Evolutionary conservation across 1,140 invertebrate species (phyloP).

Genomic region (Mactra quadrangularis): DNA sequence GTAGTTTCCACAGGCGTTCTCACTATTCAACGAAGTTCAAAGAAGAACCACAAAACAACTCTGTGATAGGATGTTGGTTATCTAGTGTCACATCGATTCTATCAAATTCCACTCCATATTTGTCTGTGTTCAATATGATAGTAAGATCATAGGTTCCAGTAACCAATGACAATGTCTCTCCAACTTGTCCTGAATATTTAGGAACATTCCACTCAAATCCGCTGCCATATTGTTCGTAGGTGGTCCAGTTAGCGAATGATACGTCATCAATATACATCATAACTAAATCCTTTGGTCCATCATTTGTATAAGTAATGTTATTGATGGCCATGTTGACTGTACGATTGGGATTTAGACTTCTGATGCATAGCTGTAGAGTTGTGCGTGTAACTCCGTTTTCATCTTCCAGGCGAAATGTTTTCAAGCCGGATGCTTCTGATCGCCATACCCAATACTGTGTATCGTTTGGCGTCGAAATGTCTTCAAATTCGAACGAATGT

Average conservation of each 20-base stretch:
- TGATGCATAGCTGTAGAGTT: background rate
- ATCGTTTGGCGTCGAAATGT: too few relatives aligned
- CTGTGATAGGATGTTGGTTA: slow-evolving; percentile 1
- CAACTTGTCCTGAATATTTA: slow-evolving; percentile 23
- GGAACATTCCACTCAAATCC: slow-evolving; percentile 29
- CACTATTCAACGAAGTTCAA: background rate
- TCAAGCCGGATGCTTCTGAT: background rate
- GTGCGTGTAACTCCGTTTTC: background rate
- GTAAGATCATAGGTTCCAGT: slow-evolving; percentile 1
- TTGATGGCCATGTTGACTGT: background rate
- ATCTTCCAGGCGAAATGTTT: background rate
- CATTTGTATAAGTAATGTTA: slow-evolving; percentile 15
- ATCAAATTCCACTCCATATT: slow-evolving; percentile 36
- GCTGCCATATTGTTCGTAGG: background rate
- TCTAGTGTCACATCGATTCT: background rate
- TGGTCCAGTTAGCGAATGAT: background rate
- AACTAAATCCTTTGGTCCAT: slow-evolving; percentile 16
- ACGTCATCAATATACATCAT: background rate
- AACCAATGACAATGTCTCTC: background rate
- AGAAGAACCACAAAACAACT: slow-evolving; percentile 1
- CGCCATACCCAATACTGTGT: background rate
- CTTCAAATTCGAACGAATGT: too few relatives aligned
- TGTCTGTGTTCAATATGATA: background rate
- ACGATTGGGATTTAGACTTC: background rate
- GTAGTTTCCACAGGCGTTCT: too few relatives aligned